A percentile compares a stretch with the other conserved stretches of the same genome.
phyloP scores from a whole-genome alignment of 2,113 vertebrate species.

The Rhabdornis inornatus region DNA sequence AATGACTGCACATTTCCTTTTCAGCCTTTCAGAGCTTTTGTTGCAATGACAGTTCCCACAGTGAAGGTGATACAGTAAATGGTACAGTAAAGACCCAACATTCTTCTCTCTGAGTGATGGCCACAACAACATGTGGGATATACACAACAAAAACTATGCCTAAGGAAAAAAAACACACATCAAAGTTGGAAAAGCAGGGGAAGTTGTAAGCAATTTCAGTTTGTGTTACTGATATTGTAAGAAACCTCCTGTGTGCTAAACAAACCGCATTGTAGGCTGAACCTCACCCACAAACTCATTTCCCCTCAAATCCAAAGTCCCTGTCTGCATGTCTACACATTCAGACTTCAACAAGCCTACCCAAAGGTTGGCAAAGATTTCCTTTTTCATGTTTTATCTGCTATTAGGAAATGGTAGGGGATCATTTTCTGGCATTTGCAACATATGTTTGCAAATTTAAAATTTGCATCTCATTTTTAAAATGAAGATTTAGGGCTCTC shows the following conservation, averaged over 20 bases:
- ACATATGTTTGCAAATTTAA: neutral
- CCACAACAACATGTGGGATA: neutral
- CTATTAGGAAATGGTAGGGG: neutral
- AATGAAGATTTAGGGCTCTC: neutral
- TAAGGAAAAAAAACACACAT: neutral
- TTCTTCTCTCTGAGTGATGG: neutral
- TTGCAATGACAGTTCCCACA: slow-evolving; percentile 27
- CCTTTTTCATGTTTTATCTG: neutral
- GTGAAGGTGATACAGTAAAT: neutral
- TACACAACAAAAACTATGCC: neutral
- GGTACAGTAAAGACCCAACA: neutral
- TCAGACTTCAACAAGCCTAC: neutral
- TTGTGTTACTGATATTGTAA: neutral
- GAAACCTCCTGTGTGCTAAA: neutral
- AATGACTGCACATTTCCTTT: neutral
- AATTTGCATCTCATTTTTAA: neutral
- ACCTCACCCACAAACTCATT: neutral
- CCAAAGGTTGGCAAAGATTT: neutral
- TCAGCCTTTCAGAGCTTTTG: neutral
- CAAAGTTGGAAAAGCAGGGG: neutral
- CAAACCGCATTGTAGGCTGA: neutral
- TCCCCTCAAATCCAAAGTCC: neutral
- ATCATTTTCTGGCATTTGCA: neutral
- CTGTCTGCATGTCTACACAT: neutral
- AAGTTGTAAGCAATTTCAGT: neutral